Conservation (phyloP, 2,113 vertebrate genomes). For the Engystomops pustulosus region DNA sequence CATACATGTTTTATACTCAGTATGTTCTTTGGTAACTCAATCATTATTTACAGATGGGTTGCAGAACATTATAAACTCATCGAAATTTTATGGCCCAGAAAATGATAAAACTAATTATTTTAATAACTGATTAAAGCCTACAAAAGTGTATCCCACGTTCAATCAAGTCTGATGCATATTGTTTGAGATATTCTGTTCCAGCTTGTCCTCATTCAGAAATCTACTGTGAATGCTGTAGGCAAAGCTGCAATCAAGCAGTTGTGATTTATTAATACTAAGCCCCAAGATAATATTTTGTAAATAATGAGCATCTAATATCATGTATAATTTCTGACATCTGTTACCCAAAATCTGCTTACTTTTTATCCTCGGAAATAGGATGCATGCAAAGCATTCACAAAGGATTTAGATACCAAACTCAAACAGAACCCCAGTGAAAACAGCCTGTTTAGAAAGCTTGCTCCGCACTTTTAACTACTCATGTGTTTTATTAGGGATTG, state of each 20-base stretch:
- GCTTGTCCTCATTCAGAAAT: slow-evolving; percentile 47
- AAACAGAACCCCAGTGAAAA: slow-evolving; percentile 33
- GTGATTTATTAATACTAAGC: slow-evolving; percentile 54
- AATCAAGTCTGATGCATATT: slow-evolving; percentile 30
- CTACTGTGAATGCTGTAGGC: slow-evolving; percentile 26
- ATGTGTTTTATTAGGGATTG: slow-evolving; percentile 54
- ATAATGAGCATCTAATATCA: slow-evolving; percentile 54
- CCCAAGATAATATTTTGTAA: slow-evolving; percentile 58
- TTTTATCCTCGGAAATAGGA: slow-evolving; percentile 33
- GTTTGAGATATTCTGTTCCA: slow-evolving; percentile 43
- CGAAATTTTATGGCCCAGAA: not conserved
- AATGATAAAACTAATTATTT: slow-evolving; percentile 44
- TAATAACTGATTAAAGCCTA: slow-evolving; percentile 28
- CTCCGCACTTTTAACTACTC: slow-evolving; percentile 40
- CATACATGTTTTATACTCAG: not conserved
- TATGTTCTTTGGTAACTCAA: not conserved
- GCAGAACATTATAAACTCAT: not conserved
- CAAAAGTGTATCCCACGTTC: slow-evolving; percentile 18
- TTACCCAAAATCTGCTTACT: slow-evolving; percentile 51
- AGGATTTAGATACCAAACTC: slow-evolving; percentile 37
- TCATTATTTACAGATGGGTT: slow-evolving; percentile 18
- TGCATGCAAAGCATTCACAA: slow-evolving; percentile 28
- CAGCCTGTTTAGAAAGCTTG: slow-evolving; percentile 23
- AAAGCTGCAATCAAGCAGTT: slow-evolving; percentile 45
- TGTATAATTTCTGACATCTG: slow-evolving; percentile 56